These are phyloP conservation scores for Apis laboriosa DNA, from an alignment of 1,140 invertebrate genomes.

Conservation along the genomic window DNA sequence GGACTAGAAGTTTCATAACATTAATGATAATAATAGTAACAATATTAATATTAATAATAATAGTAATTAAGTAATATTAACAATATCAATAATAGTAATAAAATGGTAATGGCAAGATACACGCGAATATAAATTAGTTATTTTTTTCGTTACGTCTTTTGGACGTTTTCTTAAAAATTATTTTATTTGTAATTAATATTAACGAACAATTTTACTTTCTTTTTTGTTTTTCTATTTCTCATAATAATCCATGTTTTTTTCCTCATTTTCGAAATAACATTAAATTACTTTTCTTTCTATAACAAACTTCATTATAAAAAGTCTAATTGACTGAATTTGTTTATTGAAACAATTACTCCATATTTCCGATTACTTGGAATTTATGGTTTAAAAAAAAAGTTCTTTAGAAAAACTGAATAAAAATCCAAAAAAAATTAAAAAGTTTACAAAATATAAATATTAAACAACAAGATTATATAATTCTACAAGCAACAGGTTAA, in stretches of 20 bases:
- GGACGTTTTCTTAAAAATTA: neutral
- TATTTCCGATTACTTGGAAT: no score
- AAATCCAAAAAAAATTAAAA: neutral
- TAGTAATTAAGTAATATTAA: constrained; percentile 6
- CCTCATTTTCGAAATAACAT: neutral
- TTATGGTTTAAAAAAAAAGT: no score
- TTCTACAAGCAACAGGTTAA: neutral
- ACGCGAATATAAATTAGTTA: constrained; percentile 49
- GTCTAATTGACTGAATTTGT: neutral
- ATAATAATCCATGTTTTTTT: neutral
- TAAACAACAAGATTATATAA: neutral
- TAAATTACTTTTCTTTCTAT: neutral
- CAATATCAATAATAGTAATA: constrained; percentile 18
- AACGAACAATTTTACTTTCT: neutral
- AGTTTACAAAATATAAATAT: neutral
- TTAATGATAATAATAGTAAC: constrained; percentile 50
- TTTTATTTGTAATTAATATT: neutral
- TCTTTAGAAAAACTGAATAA: no score
- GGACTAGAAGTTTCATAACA: constrained; percentile 67
- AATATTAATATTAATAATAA: constrained; percentile 18
- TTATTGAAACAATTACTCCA: neutral
- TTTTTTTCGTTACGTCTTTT: neutral
- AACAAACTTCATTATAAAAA: neutral
- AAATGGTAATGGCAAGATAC: constrained; percentile 63
- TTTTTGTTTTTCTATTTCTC: neutral